Evolutionary conservation across 2,888 invertebrate genomes (phyloP).

Genomic region (Scaptomyza caliginosa): DNA sequence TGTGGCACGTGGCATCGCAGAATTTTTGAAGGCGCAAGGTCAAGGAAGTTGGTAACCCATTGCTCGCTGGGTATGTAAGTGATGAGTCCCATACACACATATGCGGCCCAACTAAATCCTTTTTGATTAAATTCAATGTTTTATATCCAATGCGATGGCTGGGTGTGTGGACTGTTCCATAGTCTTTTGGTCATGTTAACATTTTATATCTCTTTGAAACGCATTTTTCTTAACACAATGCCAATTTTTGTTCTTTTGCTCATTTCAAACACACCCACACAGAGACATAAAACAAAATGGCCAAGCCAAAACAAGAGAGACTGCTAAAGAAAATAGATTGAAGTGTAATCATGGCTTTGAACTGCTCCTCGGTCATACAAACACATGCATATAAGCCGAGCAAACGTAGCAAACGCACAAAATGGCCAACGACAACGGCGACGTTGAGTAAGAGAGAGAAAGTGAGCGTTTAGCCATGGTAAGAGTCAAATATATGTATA

Average conservation of each 20-base stretch:
- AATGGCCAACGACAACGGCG: constrained; percentile 61
- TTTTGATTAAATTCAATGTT: constrained; percentile 80
- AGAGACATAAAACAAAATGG: constrained; percentile 75
- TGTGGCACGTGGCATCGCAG: constrained; percentile 67
- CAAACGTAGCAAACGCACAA: constrained; percentile 72
- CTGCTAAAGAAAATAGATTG: constrained; percentile 71
- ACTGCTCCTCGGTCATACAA: constrained; percentile 67
- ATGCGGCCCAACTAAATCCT: constrained; percentile 64
- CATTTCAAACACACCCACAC: constrained; percentile 28
- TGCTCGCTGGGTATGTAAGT: constrained; percentile 27
- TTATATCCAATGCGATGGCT: constrained; percentile 71
- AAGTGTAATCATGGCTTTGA: constrained; percentile 80
- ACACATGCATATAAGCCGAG: constrained; percentile 76
- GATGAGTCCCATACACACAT: constrained; percentile 8
- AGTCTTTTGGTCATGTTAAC: constrained; percentile 71
- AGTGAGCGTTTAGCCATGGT: constrained; percentile 58
- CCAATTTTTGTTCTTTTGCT: constrained; percentile 33
- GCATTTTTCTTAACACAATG: constrained; percentile 73
- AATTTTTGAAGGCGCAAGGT: constrained; percentile 65
- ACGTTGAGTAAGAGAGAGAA: constrained; percentile 66
- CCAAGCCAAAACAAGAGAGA: constrained; percentile 49
- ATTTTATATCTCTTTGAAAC: constrained; percentile 79
- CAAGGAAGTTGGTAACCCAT: constrained; percentile 67
- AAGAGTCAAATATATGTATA: constrained; percentile 36
- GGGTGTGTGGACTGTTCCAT: constrained; percentile 21